Evolutionary conservation across 2,888 invertebrate genomes (phyloP).

Genomic region (Philereme vetulata): DNA sequence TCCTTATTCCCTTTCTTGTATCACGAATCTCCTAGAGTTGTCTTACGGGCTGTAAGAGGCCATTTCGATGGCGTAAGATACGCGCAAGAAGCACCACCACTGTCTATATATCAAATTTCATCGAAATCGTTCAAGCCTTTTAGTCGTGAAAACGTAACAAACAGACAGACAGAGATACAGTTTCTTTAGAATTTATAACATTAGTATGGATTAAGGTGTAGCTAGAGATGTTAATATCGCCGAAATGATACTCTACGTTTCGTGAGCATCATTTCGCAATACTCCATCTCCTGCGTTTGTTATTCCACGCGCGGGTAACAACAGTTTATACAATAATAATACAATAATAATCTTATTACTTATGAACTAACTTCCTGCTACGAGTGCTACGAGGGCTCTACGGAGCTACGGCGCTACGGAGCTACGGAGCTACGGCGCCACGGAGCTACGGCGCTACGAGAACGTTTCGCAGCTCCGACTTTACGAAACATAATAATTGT

Average conservation of each 20-base stretch:
- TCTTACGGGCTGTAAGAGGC: no score
- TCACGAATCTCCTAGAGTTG: no score
- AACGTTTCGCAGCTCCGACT: conserved; percentile 7
- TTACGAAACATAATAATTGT: conserved; percentile 4
- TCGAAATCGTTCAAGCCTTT: no score
- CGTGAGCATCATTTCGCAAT: conserved; percentile 3
- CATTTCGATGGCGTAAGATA: no score
- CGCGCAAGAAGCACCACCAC: no score
- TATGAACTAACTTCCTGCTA: conserved; percentile 39
- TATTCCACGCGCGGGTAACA: conserved; percentile 19
- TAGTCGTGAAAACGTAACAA: no score
- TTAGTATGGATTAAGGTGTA: no score
- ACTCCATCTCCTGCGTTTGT: conserved; percentile 11
- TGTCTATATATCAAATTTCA: no score
- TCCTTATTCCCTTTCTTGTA: no score
- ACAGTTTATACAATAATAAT: conserved; percentile 17
- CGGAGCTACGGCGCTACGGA: conserved; percentile 8
- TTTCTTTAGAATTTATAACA: no score
- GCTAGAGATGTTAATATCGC: neutral
- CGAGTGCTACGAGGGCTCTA: conserved; percentile 37
- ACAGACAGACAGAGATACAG: no score
- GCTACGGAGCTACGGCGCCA: conserved; percentile 4
- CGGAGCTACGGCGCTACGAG: conserved; percentile 13
- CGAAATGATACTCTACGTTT: neutral
- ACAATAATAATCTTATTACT: conserved; percentile 40